A percentile compares a stretch with the other conserved stretches of the same genome.
Conservation (phyloP, 2,113 vertebrate genomes). For the Zosterops borbonicus region DNA sequence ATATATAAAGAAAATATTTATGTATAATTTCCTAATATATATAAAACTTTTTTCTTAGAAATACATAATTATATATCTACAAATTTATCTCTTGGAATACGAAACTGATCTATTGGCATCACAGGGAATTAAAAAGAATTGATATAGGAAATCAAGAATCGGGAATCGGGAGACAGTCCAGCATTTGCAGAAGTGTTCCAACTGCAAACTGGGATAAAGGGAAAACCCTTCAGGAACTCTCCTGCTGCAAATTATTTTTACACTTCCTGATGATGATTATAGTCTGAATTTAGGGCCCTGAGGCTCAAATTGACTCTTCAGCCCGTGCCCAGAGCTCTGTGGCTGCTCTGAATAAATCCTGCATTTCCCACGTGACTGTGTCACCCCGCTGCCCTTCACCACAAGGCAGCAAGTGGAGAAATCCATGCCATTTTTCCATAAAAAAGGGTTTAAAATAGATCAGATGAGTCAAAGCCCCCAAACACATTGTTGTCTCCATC, state of each 20-base stretch:
- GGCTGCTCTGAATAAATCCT: background rate
- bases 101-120: background rate
- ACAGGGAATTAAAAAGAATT: background rate
- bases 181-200: background rate
- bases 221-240: background rate
- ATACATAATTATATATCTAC: background rate
- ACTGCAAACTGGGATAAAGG: background rate
- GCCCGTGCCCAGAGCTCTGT: rapidly evolving
- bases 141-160: background rate
- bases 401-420: background rate
- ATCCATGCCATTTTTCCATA: background rate
- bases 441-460: background rate
- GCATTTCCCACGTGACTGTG: rapidly evolving
- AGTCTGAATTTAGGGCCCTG: background rate
- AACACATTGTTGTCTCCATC: background rate
- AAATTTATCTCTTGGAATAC: background rate
- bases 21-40: background rate
- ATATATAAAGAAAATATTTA: background rate
- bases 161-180: background rate
- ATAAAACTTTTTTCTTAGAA: background rate
- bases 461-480: constrained; percentile 1
- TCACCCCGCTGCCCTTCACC: rapidly evolving
- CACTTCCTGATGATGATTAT: background rate
- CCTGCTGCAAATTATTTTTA: background rate
- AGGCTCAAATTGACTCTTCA: background rate